Conservation (phyloP, 92 coral and sea anemone species). For the Siderastrea siderea region DNA sequence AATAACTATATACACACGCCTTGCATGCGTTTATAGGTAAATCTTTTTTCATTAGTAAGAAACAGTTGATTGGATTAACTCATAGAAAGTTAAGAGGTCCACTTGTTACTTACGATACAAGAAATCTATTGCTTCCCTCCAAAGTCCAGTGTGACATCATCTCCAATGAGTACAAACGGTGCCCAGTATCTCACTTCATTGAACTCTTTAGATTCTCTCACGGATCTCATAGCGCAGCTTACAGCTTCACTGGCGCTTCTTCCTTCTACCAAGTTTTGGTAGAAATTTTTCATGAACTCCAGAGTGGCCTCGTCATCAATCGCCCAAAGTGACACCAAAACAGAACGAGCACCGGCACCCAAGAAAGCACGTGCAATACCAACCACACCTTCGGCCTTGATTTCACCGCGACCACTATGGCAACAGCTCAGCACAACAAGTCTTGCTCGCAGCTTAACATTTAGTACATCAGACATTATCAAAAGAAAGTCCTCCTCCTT, state of each 20-base stretch:
- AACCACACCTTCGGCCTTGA: too few species aligned
- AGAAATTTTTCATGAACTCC: constrained; percentile 4
- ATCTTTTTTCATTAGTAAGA: too few species aligned
- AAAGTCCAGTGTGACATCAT: constrained; percentile 16
- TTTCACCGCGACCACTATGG: too few species aligned
- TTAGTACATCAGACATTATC: constrained; percentile 15
- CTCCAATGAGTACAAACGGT: constrained; percentile 6
- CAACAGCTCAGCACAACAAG: too few species aligned
- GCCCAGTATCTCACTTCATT: not conserved
- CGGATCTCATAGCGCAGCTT: not conserved
- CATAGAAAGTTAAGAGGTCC: too few species aligned
- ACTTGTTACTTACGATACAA: not conserved
- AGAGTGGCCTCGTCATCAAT: too few species aligned
- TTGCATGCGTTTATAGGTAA: too few species aligned
- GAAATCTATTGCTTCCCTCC: not conserved
- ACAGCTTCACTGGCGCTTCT: constrained; percentile 14
- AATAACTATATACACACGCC: too few species aligned
- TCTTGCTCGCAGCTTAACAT: not conserved
- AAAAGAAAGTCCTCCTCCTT: not conserved
- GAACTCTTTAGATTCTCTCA: constrained; percentile 11
- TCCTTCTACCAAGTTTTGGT: not conserved
- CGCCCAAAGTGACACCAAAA: too few species aligned
- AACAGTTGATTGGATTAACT: too few species aligned
- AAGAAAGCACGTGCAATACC: too few species aligned
- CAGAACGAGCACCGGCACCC: too few species aligned